Percentiles rank a stretch among this genome's conserved stretches.
Conservation (phyloP, 2,888 invertebrate genomes). For the Hololepta plana region DNA sequence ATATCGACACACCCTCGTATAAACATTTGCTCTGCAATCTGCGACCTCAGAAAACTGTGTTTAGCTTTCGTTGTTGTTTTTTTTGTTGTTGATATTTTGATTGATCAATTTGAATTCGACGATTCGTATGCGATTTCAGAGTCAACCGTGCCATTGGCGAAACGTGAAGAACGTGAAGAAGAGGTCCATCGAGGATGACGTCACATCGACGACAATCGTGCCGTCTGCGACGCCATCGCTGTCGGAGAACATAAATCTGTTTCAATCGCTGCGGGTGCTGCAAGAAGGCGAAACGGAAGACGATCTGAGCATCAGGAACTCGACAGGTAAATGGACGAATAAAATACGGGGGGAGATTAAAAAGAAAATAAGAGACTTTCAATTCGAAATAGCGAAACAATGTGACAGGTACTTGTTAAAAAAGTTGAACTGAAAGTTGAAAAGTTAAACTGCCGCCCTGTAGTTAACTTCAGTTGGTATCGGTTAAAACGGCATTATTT, state of each 20-base stretch:
- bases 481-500: too few relatives aligned
- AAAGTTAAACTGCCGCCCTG: too few relatives aligned
- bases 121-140: slow-evolving; percentile 33
- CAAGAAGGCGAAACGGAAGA: slow-evolving; percentile 69
- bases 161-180: slow-evolving; percentile 68
- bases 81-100: too few relatives aligned
- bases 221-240: slow-evolving; percentile 27
- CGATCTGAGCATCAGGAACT: too few relatives aligned
- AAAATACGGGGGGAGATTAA: too few relatives aligned
- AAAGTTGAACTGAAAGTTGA: too few relatives aligned
- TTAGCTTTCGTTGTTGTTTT: not conserved
- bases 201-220: slow-evolving; percentile 22
- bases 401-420: too few relatives aligned
- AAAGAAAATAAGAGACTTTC: too few relatives aligned
- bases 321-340: slow-evolving; percentile 12
- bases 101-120: too few relatives aligned
- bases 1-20: not conserved
- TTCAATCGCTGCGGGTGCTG: slow-evolving; percentile 72
- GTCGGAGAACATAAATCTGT: slow-evolving; percentile 79
- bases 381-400: too few relatives aligned
- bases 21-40: not conserved
- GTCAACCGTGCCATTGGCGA: slow-evolving; percentile 85
- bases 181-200: slow-evolving; percentile 40
- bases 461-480: too few relatives aligned
- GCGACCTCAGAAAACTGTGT: not conserved